phyloP scores from a whole-genome alignment of 2,113 vertebrate genomes.

The Chlamydotis undulata region DNA sequence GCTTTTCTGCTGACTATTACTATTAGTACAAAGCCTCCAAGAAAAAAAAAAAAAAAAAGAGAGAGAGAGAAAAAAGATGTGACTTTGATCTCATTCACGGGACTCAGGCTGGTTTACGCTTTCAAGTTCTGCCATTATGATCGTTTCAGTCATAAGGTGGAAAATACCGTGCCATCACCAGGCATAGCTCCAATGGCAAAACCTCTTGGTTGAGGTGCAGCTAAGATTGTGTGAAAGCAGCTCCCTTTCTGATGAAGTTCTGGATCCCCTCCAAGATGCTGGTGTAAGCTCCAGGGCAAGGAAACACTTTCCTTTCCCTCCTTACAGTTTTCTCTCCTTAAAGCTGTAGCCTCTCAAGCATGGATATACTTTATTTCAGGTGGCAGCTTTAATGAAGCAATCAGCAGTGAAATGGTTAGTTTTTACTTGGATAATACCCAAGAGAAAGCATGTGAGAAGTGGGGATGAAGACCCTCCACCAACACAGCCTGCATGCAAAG shows the following conservation, averaged over 20 bases:
- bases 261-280: not conserved
- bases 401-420: not conserved
- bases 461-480: not conserved
- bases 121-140: slow-evolving; percentile 10
- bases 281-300: not conserved
- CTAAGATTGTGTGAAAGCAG: not conserved
- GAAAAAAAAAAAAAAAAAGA: not conserved
- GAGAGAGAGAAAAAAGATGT: accelerated
- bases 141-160: not conserved
- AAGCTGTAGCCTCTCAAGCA: not conserved
- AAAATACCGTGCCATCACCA: not conserved
- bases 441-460: not conserved
- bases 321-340: not conserved
- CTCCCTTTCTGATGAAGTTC: not conserved
- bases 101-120: not conserved
- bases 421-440: not conserved
- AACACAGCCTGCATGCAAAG: not conserved
- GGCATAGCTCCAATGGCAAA: not conserved
- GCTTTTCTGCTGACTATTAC: slow-evolving; percentile 54
- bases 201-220: not conserved
- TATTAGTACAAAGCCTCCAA: slow-evolving; percentile 37
- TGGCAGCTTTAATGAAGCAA: not conserved
- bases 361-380: not conserved
- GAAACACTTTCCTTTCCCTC: not conserved
- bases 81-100: slow-evolving; percentile 23